A percentile compares a stretch with the other conserved stretches of the same genome.
Conservation (phyloP, 2,113 vertebrate genomes). For the Callipepla squamata region DNA sequence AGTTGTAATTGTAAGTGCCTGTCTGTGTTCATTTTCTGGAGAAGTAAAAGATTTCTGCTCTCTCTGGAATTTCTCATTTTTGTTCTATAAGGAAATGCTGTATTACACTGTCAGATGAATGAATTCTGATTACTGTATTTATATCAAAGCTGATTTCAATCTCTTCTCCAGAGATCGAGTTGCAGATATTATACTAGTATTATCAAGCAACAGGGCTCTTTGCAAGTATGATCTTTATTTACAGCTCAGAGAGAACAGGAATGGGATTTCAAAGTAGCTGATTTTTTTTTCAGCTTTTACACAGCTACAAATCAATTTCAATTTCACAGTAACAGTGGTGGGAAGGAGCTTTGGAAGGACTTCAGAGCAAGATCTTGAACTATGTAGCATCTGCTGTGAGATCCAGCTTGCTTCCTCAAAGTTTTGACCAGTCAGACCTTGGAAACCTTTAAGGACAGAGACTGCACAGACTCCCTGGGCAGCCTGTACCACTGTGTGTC, state of each 20-base stretch:
- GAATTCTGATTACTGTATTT: slow-evolving; percentile 53
- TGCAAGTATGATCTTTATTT: background rate
- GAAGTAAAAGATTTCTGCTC: slow-evolving; percentile 12
- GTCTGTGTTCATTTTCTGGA: background rate
- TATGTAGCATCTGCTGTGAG: background rate
- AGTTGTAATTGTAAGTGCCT: background rate
- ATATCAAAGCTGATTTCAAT: slow-evolving; percentile 1
- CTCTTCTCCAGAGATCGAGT: background rate
- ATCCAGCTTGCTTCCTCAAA: rapidly evolving
- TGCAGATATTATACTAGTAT: background rate
- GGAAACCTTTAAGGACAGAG: background rate
- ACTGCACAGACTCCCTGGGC: background rate
- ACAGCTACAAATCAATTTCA: background rate
- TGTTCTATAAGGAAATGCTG: background rate
- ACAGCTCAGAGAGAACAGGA: background rate
- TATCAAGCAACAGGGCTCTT: background rate
- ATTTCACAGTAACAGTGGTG: background rate
- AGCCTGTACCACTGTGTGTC: background rate
- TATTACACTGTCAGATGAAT: slow-evolving; percentile 17
- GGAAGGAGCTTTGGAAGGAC: background rate
- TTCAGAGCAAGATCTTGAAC: background rate
- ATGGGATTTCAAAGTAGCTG: background rate
- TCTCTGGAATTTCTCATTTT: background rate
- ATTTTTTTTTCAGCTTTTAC: background rate
- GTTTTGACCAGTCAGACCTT: rapidly evolving